phyloP scores from a whole-genome alignment of 2,113 vertebrate genomes.

The Condylura cristata region DNA sequence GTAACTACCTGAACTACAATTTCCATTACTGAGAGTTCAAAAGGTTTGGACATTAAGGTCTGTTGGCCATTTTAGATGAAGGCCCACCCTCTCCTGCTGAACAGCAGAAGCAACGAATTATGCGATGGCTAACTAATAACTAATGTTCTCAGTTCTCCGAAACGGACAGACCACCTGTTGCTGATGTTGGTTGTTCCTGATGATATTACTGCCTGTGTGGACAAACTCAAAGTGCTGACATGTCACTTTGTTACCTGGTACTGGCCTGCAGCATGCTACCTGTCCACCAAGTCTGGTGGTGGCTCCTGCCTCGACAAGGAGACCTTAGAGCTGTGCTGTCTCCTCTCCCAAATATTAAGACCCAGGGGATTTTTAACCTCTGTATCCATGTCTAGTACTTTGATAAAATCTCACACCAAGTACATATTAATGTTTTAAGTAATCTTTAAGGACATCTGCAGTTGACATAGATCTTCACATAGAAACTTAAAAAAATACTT shows the following conservation, averaged over 20 bases:
- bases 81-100: neutral
- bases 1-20: neutral
- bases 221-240: neutral
- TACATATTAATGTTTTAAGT: neutral
- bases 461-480: constrained; percentile 72
- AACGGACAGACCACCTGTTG: neutral
- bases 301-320: neutral
- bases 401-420: neutral
- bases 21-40: neutral
- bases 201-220: neutral
- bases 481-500: constrained; percentile 86
- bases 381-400: neutral
- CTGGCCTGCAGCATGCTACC: neutral
- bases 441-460: constrained; percentile 43
- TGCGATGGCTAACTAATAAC: neutral
- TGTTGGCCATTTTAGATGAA: neutral
- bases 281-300: neutral
- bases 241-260: neutral
- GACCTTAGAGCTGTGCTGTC: neutral
- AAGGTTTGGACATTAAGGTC: neutral
- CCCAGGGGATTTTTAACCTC: neutral
- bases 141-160: neutral
- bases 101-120: neutral
- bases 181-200: neutral
- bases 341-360: neutral